Conservation (phyloP, 1,140 invertebrate genomes). For the Halesus radiatus region DNA sequence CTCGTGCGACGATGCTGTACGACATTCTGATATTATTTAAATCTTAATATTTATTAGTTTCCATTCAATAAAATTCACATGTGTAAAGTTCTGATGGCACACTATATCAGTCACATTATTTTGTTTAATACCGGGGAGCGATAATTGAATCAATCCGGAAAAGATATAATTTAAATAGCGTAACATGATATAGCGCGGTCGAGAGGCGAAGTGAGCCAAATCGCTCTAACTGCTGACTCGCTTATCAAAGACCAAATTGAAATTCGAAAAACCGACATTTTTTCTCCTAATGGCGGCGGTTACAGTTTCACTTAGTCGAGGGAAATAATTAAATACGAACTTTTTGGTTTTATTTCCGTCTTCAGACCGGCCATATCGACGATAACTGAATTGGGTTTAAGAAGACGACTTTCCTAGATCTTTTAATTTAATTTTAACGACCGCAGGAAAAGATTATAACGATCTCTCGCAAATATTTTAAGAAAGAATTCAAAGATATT, state of each 20-base stretch:
- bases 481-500: no score
- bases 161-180: constrained; percentile 25
- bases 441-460: not conserved
- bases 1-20: no score
- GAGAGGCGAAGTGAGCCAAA: constrained; percentile 31
- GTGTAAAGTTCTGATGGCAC: no score
- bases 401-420: not conserved
- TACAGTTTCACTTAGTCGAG: constrained; percentile 49
- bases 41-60: no score
- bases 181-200: constrained; percentile 21
- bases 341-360: constrained; percentile 38
- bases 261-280: constrained; percentile 50
- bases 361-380: not conserved
- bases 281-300: constrained; percentile 51
- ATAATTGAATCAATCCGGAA: no score
- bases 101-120: no score
- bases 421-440: constrained; percentile 22
- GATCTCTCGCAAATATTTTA: no score
- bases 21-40: no score
- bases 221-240: constrained; percentile 55
- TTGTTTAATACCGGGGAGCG: no score
- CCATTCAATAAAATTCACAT: no score
- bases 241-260: constrained; percentile 57
- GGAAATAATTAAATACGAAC: constrained; percentile 52
- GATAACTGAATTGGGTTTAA: constrained; percentile 5